A percentile compares a stretch with the other conserved stretches of the same genome.
phyloP scores from a whole-genome alignment of 2,113 vertebrate genomes.

The Ptilorrhoa leucosticta region DNA sequence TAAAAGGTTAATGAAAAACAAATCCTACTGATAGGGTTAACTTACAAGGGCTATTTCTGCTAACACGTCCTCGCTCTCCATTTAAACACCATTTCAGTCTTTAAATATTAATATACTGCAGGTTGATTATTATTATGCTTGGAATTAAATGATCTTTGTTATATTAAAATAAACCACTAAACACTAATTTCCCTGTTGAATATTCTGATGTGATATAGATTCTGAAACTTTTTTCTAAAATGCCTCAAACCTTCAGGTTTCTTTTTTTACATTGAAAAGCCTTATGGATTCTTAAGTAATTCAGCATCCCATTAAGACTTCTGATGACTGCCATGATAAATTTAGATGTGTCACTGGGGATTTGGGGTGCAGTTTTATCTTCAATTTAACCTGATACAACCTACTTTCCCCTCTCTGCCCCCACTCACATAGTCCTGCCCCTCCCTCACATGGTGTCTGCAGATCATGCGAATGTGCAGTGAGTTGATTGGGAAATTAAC shows the following conservation, averaged over 20 bases:
- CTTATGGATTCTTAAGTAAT: neutral
- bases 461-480: accelerated
- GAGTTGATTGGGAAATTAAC: neutral
- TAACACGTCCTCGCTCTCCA: neutral
- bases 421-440: neutral
- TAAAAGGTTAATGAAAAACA: neutral
- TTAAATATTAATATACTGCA: neutral
- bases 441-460: neutral
- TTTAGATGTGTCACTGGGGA: neutral
- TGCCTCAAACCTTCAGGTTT: neutral
- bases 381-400: neutral
- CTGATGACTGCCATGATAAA: neutral
- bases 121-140: neutral
- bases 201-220: neutral
- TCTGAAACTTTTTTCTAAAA: neutral
- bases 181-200: neutral
- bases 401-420: neutral
- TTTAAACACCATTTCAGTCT: neutral
- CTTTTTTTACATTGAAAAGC: neutral
- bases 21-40: neutral
- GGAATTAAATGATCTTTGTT: neutral
- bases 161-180: neutral
- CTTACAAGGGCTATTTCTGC: neutral
- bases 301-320: neutral
- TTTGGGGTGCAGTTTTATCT: neutral